A percentile compares a stretch with the other conserved stretches of the same genome.
Conservation (phyloP, 2,797 vertebrate genomes). For the Squalus acanthias region DNA sequence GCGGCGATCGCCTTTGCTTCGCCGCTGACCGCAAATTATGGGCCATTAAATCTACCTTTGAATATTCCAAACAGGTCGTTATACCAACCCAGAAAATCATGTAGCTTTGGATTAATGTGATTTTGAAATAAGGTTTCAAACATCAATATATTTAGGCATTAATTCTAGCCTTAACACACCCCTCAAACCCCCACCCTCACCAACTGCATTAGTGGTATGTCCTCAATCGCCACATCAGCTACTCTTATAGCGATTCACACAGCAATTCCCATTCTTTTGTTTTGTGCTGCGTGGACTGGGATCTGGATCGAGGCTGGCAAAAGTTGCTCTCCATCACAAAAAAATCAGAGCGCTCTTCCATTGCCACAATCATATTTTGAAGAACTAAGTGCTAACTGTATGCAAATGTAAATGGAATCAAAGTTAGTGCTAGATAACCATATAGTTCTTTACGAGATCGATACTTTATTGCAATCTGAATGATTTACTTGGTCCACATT, state of each 20-base stretch:
- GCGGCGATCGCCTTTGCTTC: too few species aligned
- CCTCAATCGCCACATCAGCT: neutral
- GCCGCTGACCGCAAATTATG: too few species aligned
- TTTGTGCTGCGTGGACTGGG: too few species aligned
- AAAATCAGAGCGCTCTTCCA: neutral
- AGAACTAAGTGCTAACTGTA: neutral
- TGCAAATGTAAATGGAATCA: neutral
- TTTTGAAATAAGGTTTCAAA: neutral
- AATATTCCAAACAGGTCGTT: too few species aligned
- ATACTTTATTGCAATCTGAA: slow-evolving; percentile 25
- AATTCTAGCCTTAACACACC: neutral
- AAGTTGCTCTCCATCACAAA: neutral
- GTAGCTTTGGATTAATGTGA: neutral
- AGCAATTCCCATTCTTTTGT: neutral
- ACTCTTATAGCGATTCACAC: neutral
- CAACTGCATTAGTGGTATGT: neutral
- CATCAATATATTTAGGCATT: neutral
- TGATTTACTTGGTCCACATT: neutral
- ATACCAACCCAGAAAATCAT: neutral
- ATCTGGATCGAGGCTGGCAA: neutral
- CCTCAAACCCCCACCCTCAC: neutral
- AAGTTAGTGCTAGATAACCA: neutral
- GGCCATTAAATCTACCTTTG: neutral
- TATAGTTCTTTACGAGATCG: neutral
- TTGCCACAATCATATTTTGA: neutral